Evolutionary conservation across 2,888 invertebrate genomes (phyloP).

Genomic region (Trichogramma dendrolimi): DNA sequence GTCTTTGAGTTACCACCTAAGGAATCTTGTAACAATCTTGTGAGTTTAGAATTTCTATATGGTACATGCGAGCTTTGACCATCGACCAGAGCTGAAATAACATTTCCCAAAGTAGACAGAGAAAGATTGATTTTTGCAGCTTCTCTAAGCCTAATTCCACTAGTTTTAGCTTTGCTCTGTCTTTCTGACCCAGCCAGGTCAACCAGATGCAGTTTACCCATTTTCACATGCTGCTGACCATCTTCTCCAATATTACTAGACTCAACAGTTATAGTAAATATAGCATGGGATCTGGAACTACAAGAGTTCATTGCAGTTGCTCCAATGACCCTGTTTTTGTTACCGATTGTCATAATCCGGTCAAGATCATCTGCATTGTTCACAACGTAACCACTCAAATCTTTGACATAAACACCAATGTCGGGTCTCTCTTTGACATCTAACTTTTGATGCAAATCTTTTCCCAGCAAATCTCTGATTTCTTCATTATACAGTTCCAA

Average conservation of each 20-base stretch:
- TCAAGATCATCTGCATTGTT: conserved; percentile 94
- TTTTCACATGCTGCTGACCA: conserved; percentile 82
- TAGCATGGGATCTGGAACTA: conserved; percentile 95
- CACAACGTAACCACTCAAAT: conserved; percentile 94
- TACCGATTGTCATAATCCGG: conserved; percentile 91
- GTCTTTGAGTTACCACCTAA: conserved; percentile 95
- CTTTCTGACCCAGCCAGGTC: conserved; percentile 98
- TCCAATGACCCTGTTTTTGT: conserved; percentile 83
- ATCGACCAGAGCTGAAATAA: conserved; percentile 96
- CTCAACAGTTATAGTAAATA: conserved; percentile 97
- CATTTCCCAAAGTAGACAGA: conserved; percentile 93
- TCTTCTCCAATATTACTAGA: conserved; percentile 80
- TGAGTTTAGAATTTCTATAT: conserved; percentile 95
- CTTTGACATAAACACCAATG: conserved; percentile 96
- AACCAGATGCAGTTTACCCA: conserved; percentile 95
- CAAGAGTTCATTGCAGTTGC: conserved; percentile 97
- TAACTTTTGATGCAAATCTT: conserved; percentile 78
- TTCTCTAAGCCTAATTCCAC: conserved; percentile 88
- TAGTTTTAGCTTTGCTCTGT: conserved; percentile 93
- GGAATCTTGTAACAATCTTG: conserved; percentile 90
- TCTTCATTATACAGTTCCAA: conserved; percentile 99
- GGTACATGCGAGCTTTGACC: conserved; percentile 97
- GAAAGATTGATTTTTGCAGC: conserved; percentile 98
- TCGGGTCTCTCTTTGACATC: conserved; percentile 95
- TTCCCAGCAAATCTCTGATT: conserved; percentile 88